phyloP scores from a whole-genome alignment of 2,797 vertebrate genomes.

The Siniperca undulata region DNA sequence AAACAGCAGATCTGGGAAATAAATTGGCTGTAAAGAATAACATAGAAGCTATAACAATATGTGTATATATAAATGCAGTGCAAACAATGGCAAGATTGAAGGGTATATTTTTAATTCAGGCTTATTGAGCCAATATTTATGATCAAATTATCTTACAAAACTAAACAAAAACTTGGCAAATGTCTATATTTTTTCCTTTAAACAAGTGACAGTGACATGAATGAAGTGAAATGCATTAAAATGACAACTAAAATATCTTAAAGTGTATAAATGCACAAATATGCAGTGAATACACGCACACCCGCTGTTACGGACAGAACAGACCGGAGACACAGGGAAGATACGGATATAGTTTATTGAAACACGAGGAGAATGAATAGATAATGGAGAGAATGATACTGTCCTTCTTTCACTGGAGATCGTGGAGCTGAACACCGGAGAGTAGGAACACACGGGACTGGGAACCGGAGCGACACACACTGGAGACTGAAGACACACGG shows the following conservation, averaged over 20 bases:
- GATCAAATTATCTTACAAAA: not conserved
- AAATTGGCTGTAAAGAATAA: not conserved
- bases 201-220: not conserved
- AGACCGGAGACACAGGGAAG: too few species aligned
- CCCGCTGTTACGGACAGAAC: too few species aligned
- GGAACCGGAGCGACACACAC: too few species aligned
- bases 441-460: too few species aligned
- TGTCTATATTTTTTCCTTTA: not conserved
- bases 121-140: not conserved
- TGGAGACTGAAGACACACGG: too few species aligned
- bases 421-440: too few species aligned
- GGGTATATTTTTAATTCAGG: not conserved
- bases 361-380: too few species aligned
- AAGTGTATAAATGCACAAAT: too few species aligned
- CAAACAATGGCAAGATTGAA: not conserved
- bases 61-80: not conserved
- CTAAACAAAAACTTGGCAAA: not conserved
- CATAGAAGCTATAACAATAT: not conserved
- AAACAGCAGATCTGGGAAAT: conserved; percentile 1
- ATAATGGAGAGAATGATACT: too few species aligned
- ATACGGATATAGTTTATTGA: too few species aligned
- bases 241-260: too few species aligned
- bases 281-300: not conserved
- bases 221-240: not conserved
- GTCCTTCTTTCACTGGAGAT: too few species aligned